Base-by-base conservation (phyloP, 2,113 vertebrate genomes). In the Gallinago paraguaiae region DNA sequence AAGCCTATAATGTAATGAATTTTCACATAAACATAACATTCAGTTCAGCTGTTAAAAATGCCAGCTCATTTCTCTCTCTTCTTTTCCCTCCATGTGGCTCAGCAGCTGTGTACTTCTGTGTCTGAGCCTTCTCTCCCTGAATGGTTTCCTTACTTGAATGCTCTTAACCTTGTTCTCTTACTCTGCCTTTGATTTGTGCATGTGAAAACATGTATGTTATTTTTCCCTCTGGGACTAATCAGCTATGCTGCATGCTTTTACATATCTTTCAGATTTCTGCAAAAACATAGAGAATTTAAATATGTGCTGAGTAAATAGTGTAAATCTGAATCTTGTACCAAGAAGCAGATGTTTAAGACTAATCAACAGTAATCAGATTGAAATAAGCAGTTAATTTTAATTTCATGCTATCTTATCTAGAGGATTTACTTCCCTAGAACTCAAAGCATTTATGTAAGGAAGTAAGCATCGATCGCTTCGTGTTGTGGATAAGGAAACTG, bases 381-480 rank as follows among this genome's bases (percentile, higher is more conserved):
- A 71, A 86, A 68, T 71, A 89, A 80, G 37, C 48, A 87, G 78
- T 81, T 80, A 72, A 90, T 80, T 83, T 67, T 70, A 74, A 71
- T 90, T 70, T 37, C 23, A 17, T 48, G 31, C 27, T 68, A 4
- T 80, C 31, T 84, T 68, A 45, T 24, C 17, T 65, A 67, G 30
- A 53, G 54, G 57, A 67, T 86, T 93, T 89, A 30, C 39, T 71
- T 89, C n/a, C 16, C 20, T 76, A 59, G 46, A 89, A 45, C 28
- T 63, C 61, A 75, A 2, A 74, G 30, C 30, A 25, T 79, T 86
- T 86, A 91, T 46, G 6, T 48, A 67, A 75, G 46, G 53, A 93
- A 54, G 11, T 48, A 39, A 71, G 41, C 23, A 35, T 51, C 64
- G 28, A 43, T 85, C 35, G 45, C 9, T 53, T 75, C 7, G 4